Percentiles rank a stretch among this genome's conserved stretches.
Evolutionary conservation across 1,140 invertebrate genomes (phyloP).

Genomic region (Popillia japonica): DNA sequence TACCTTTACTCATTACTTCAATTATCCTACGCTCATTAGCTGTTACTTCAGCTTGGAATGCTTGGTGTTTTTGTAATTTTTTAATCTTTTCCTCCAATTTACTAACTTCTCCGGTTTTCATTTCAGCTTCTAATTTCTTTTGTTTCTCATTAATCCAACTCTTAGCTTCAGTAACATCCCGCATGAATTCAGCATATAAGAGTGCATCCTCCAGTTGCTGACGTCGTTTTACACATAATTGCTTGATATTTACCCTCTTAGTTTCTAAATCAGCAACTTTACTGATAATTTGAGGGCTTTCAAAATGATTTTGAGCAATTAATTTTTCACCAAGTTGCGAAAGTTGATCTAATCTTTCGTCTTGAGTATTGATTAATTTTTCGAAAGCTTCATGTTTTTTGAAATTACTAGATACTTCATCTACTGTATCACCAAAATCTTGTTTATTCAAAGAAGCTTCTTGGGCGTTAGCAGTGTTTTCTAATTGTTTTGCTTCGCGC

Average conservation of each 20-base stretch:
- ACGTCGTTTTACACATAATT: constrained; percentile 69
- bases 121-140: constrained; percentile 84
- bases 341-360: constrained; percentile 85
- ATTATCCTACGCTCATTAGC: constrained; percentile 89
- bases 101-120: constrained; percentile 73
- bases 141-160: constrained; percentile 95
- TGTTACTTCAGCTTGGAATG: constrained; percentile 93
- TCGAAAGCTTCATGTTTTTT: constrained; percentile 94
- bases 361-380: constrained; percentile 82
- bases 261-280: constrained; percentile 75
- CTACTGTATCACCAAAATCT: constrained; percentile 72
- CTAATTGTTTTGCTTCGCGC: constrained; percentile 92
- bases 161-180: constrained; percentile 88
- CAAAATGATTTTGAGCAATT: constrained; percentile 92
- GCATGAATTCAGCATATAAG: constrained; percentile 87
- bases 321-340: constrained; percentile 88
- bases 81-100: constrained; percentile 90
- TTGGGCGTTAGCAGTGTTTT: constrained; percentile 87
- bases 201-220: constrained; percentile 80
- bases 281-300: constrained; percentile 83
- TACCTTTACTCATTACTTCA: constrained; percentile 78
- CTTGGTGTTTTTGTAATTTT: constrained; percentile 97
- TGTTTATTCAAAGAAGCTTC: constrained; percentile 74
- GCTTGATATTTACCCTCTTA: constrained; percentile 75
- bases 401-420: constrained; percentile 85